phyloP scores from a whole-genome alignment of 2,797 vertebrate genomes.

The Sebastes matsubarae region DNA sequence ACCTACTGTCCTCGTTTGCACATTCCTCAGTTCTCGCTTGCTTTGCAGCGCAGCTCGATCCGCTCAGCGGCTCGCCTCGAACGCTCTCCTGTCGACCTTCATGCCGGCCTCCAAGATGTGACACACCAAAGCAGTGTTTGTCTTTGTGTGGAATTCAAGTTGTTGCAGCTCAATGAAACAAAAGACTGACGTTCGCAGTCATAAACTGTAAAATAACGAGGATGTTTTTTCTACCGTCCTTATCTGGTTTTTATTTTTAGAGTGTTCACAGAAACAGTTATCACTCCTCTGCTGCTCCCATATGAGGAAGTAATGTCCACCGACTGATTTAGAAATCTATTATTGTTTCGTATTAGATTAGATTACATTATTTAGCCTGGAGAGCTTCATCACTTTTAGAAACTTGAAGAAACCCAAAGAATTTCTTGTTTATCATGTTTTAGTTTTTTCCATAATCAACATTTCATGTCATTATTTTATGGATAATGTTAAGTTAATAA shows the following conservation, averaged over 20 bases:
- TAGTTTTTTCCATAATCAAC: background rate
- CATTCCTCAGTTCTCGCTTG: slow-evolving; percentile 78
- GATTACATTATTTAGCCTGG: background rate
- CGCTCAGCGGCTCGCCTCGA: slow-evolving; percentile 27
- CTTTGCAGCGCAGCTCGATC: slow-evolving; percentile 42
- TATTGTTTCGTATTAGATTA: background rate
- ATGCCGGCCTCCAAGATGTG: slow-evolving; percentile 38
- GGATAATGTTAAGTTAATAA: too few relatives aligned
- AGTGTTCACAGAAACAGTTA: slow-evolving; percentile 11
- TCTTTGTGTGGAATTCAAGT: slow-evolving; percentile 8
- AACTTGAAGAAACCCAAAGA: background rate
- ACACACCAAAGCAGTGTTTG: slow-evolving; percentile 4
- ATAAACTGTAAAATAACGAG: background rate
- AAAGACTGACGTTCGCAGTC: background rate
- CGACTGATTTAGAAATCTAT: background rate
- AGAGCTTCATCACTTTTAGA: background rate
- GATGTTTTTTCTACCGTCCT: slow-evolving; percentile 11
- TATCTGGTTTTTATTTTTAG: slow-evolving; percentile 43
- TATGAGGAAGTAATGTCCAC: slow-evolving; percentile 6
- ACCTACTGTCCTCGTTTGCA: slow-evolving; percentile 82
- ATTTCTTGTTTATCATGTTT: background rate
- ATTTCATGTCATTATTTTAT: background rate
- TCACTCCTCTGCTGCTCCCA: slow-evolving; percentile 11
- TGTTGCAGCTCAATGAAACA: background rate
- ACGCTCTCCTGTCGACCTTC: slow-evolving; percentile 46